These are phyloP conservation scores for Ariopsis seemanni DNA, from an alignment of 2,113 vertebrate species.

Conservation along the genomic window DNA sequence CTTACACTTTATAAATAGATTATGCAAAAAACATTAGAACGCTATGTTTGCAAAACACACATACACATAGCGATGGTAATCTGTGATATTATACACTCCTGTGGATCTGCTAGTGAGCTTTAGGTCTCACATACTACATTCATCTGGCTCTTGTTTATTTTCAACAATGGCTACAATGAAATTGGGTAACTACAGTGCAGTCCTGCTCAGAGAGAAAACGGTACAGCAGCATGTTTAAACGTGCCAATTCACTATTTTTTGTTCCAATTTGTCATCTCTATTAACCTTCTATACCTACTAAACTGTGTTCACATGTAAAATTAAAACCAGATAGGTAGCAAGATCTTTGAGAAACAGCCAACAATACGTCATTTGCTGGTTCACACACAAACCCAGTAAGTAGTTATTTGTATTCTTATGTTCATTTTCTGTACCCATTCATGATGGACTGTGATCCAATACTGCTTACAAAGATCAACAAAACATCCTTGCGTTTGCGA, in stretches of 20 bases:
- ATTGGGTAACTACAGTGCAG: not conserved
- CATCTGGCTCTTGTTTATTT: not conserved
- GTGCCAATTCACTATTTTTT: no score
- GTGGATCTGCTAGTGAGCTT: no score
- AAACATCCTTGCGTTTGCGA: not conserved
- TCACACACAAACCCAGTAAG: not conserved
- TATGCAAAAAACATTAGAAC: no score
- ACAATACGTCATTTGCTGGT: not conserved
- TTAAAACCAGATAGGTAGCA: not conserved
- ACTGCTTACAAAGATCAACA: not conserved
- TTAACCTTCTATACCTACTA: not conserved
- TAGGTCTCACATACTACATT: not conserved
- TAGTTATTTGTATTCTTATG: not conserved
- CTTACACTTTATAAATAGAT: no score
- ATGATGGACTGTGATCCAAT: not conserved
- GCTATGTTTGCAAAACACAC: no score
- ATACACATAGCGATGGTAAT: no score
- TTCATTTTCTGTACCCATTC: no score
- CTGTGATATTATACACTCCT: no score
- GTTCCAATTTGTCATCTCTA: not conserved
- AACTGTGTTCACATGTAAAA: not conserved
- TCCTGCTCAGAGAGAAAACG: not conserved
- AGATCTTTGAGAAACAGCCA: not conserved
- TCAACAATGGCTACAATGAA: not conserved
- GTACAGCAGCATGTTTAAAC: not conserved